Base-by-base conservation (phyloP, 1,140 invertebrate genomes). In the Panagrolaimus sp. region DNA sequence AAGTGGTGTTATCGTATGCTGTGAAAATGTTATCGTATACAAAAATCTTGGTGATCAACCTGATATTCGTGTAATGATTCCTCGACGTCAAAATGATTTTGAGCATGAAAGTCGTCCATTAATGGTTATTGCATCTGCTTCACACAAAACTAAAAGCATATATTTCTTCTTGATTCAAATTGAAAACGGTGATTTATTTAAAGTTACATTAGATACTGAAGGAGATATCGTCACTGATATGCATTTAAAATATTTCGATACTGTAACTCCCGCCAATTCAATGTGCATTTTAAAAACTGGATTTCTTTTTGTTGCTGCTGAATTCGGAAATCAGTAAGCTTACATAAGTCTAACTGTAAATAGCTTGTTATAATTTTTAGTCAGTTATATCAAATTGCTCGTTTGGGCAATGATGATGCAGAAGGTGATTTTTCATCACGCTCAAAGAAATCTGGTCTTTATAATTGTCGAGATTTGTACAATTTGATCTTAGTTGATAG, bases 11-110 rank as follows among this genome's bases (percentile, higher is more conserved):
- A 86, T 99, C 0, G 94, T 99, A 85, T 99, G 96, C 83, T 98
- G 95, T 0, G 96, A 99, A 84, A 98, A 98, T 84, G 99, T 98
- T 84, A 87, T 99, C 0, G 98, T 96, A 0, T 99, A 99, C 82
- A 99, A 98, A 85, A 99, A 99, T 87, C 87, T 98, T 69, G 96
- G 96, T 16, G 96, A 98, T 85, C 96, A 99, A 81, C 93, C 93
- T 78, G 96, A 99, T 82, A 98, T 99, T 77, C 89, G 94, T 83
- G 98, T 95, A 85, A 95, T 95, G 0, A 98, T 99, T 82, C 96
- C 96, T 11, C 86, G 95, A 72, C 87, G 96, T 76, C 87, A 95
- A 87, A 98, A 98, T 86, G 96, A 99, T 86, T 86, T 98, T n/a
- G 96, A 99, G 86, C 96, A 99, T 86, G 95, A 94, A 25, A 96